These are phyloP conservation scores for Cancer borealis DNA, from an alignment of 2,888 invertebrate species.

Conservation along the genomic window DNA sequence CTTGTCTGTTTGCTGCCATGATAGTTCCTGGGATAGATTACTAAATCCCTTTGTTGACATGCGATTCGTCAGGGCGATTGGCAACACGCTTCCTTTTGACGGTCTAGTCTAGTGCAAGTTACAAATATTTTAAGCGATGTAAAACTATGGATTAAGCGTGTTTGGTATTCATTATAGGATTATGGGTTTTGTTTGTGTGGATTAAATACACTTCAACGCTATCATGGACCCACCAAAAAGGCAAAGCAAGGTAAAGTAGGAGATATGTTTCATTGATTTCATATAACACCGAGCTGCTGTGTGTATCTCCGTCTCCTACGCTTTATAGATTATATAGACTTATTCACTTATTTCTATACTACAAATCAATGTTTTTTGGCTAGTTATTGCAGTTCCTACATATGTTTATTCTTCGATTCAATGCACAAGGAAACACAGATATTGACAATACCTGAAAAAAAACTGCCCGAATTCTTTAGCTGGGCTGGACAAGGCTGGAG, in stretches of 20 bases:
- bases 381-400: no score
- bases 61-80: neutral
- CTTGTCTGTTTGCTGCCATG: neutral
- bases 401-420: no score
- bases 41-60: neutral
- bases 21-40: neutral
- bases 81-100: neutral
- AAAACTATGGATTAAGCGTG: neutral
- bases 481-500: no score
- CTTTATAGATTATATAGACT: neutral
- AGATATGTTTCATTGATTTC: neutral
- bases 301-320: neutral
- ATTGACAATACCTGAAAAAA: no score
- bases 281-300: neutral
- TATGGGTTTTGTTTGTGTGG: neutral
- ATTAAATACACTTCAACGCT: neutral
- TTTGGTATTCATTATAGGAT: conserved; percentile 11
- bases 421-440: no score
- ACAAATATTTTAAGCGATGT: neutral
- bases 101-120: neutral
- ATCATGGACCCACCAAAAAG: neutral
- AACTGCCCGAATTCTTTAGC: no score
- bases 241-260: neutral
- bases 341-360: no score
- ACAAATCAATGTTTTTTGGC: no score